Percentiles rank a stretch among this genome's conserved stretches.
Evolutionary conservation across 2,888 invertebrate genomes (phyloP).

Genomic region (Ectobius pallidus): DNA sequence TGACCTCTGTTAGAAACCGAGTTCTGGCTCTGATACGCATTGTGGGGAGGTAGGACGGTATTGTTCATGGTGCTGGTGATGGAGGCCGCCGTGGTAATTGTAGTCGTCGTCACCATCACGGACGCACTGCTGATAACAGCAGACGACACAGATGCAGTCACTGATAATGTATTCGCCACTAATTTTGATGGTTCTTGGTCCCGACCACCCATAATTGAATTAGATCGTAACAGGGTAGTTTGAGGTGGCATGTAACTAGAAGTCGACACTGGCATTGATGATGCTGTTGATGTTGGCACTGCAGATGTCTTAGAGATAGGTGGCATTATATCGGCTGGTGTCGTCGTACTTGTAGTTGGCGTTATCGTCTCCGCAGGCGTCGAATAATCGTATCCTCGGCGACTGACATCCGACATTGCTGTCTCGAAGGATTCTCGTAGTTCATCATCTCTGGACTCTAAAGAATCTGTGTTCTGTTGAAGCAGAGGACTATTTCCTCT

Average conservation of each 20-base stretch:
- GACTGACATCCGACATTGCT: constrained; percentile 57
- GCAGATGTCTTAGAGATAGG: constrained; percentile 51
- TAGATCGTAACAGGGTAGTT: constrained; percentile 55
- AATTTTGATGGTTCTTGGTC: constrained; percentile 26
- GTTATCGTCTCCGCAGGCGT: constrained; percentile 44
- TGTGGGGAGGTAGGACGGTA: constrained; percentile 25
- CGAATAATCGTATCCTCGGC: constrained; percentile 31
- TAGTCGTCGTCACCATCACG: constrained; percentile 56
- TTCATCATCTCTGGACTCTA: constrained; percentile 63
- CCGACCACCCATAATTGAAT: constrained; percentile 54
- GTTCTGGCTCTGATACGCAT: constrained; percentile 15
- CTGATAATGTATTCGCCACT: constrained; percentile 53
- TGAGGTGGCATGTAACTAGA: constrained; percentile 40
- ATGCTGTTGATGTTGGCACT: not conserved
- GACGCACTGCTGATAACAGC: constrained; percentile 52
- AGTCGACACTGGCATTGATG: not conserved
- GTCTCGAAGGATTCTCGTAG: constrained; percentile 63
- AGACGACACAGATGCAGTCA: constrained; percentile 55
- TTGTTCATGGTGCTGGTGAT: constrained; percentile 3
- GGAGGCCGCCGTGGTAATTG: constrained; percentile 43
- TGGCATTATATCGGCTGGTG: constrained; percentile 47
- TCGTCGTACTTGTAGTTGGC: constrained; percentile 11
- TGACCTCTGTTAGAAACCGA: constrained; percentile 40
- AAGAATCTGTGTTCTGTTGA: constrained; percentile 60
- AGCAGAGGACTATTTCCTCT: constrained; percentile 52